These are phyloP conservation scores for Tanypteryx hageni DNA, from an alignment of 2,888 invertebrate species.

Conservation along the genomic window DNA sequence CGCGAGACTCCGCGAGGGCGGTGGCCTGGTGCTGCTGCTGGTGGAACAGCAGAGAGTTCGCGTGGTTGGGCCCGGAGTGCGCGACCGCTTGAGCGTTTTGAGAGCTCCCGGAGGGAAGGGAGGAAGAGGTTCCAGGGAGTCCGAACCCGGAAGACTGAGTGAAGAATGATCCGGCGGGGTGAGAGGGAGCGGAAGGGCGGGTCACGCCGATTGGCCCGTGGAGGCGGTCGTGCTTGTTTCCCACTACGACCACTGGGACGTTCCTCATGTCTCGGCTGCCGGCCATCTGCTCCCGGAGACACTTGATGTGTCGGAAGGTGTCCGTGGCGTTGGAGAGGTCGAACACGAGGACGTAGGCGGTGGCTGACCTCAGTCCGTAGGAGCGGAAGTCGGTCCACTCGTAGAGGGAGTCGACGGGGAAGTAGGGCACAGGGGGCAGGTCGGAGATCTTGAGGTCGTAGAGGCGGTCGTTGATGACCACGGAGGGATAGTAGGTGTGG, in stretches of 20 bases:
- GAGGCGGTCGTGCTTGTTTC: conserved; percentile 90
- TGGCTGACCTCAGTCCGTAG: conserved; percentile 89
- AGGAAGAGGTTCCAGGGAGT: background rate
- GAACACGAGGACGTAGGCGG: conserved; percentile 95
- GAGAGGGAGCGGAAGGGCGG: background rate
- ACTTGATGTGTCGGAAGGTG: conserved; percentile 93
- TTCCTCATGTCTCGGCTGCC: conserved; percentile 93
- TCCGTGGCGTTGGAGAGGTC: conserved; percentile 92
- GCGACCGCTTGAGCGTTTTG: background rate
- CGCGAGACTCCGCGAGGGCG: conserved; percentile 64
- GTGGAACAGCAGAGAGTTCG: conserved; percentile 36
- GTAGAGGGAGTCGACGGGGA: conserved; percentile 94
- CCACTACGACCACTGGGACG: conserved; percentile 92
- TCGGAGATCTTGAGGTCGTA: conserved; percentile 93
- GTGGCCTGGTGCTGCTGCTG: conserved; percentile 51
- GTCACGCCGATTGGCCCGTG: conserved; percentile 29
- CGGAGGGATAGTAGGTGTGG: conserved; percentile 88
- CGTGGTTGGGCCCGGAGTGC: conserved; percentile 22
- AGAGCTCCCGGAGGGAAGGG: conserved; percentile 7
- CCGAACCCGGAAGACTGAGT: conserved; percentile 6
- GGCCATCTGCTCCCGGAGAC: conserved; percentile 93
- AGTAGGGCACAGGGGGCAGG: conserved; percentile 90
- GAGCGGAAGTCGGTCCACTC: conserved; percentile 93
- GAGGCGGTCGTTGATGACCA: conserved; percentile 89
- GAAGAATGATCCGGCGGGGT: background rate